phyloP scores from a whole-genome alignment of 35 echinoderm and acorn worm genomes.

The Hemicentrotus pulcherrimus region DNA sequence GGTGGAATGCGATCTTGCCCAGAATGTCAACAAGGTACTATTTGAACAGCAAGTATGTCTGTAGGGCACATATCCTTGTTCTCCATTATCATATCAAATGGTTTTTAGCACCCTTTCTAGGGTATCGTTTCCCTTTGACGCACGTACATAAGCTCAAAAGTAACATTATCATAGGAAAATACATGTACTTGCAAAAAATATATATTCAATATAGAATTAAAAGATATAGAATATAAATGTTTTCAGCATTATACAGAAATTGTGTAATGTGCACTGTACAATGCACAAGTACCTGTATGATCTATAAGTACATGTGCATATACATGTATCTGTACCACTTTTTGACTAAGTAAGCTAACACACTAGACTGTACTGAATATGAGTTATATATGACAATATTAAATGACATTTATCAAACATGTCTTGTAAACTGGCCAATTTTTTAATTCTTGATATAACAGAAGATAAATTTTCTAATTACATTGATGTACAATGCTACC shows the following conservation, averaged over 20 bases:
- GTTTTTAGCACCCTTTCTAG: neutral
- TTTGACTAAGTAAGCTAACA: neutral
- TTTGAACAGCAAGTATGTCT: neutral
- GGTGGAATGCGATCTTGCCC: neutral
- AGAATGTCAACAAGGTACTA: neutral
- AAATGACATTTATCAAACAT: too few species aligned
- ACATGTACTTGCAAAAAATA: too few species aligned
- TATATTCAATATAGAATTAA: too few species aligned
- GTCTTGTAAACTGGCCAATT: too few species aligned
- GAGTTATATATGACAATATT: too few species aligned
- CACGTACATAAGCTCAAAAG: neutral
- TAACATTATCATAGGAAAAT: neutral
- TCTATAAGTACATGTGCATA: neutral
- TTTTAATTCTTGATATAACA: too few species aligned
- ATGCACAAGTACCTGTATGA: neutral
- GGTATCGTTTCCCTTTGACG: neutral
- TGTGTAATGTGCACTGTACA: neutral
- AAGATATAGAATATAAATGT: too few species aligned
- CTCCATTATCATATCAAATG: neutral
- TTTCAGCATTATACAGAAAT: neutral
- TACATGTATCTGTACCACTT: neutral
- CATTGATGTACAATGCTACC: too few species aligned
- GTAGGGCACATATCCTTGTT: neutral
- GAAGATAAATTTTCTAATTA: too few species aligned
- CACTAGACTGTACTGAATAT: too few species aligned